Evolutionary conservation across 2,888 invertebrate species (phyloP).

Genomic region (Drosophila aldrichi): DNA sequence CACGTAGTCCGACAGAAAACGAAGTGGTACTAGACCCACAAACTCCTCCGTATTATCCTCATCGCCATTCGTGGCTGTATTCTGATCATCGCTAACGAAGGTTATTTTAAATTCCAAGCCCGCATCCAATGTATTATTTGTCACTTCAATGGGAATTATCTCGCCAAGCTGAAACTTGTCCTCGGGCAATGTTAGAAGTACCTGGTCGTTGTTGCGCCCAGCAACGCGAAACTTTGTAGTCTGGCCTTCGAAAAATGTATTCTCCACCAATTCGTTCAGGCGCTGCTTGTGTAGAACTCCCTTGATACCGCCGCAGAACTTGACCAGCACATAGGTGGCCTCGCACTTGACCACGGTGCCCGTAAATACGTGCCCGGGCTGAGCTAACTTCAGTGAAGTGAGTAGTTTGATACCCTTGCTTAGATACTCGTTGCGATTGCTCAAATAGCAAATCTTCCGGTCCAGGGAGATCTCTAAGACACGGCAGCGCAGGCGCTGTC

Average conservation of each 20-base stretch:
- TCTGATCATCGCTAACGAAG: slow-evolving; percentile 49
- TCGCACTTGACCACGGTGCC: slow-evolving; percentile 83
- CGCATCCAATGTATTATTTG: slow-evolving; percentile 77
- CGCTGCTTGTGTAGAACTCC: slow-evolving; percentile 83
- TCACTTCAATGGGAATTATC: slow-evolving; percentile 77
- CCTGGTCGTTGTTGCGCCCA: slow-evolving; percentile 70
- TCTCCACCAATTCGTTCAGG: slow-evolving; percentile 57
- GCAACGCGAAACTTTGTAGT: slow-evolving; percentile 81
- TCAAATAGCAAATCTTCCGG: slow-evolving; percentile 87
- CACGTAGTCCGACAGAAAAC: slow-evolving; percentile 80
- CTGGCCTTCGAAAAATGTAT: slow-evolving; percentile 79
- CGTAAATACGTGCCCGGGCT: slow-evolving; percentile 84
- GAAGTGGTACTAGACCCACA: slow-evolving; percentile 84
- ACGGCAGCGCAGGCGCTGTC: slow-evolving; percentile 87
- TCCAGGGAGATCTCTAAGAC: slow-evolving; percentile 86
- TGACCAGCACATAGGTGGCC: slow-evolving; percentile 75
- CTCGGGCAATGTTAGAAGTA: slow-evolving; percentile 77
- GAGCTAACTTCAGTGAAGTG: slow-evolving; percentile 86
- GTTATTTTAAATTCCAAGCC: slow-evolving; percentile 84
- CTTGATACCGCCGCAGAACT: slow-evolving; percentile 85
- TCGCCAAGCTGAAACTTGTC: slow-evolving; percentile 82
- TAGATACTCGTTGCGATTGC: slow-evolving; percentile 89
- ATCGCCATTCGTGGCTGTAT: slow-evolving; percentile 32
- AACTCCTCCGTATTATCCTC: slow-evolving; percentile 57
- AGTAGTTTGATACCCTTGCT: slow-evolving; percentile 87